Percentiles rank a stretch among this genome's conserved stretches.
Conservation (phyloP, 2,797 vertebrate genomes). For the Hephaestus fuliginosus region DNA sequence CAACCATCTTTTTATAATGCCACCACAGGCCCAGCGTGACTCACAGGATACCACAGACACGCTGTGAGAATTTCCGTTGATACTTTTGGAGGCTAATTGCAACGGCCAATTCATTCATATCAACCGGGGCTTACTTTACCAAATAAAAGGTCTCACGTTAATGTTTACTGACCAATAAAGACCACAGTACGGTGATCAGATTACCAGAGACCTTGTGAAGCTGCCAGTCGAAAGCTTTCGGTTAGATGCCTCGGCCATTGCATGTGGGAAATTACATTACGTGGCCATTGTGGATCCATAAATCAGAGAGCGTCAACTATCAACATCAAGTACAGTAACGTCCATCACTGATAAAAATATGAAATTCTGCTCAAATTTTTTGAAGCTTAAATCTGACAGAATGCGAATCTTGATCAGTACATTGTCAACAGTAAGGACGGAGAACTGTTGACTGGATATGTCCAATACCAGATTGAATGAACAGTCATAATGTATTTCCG, state of each 20-base stretch:
- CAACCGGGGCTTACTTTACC: slow-evolving; percentile 69
- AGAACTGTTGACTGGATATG: slow-evolving; percentile 49
- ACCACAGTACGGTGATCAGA: slow-evolving; percentile 50
- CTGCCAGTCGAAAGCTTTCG: slow-evolving; percentile 46
- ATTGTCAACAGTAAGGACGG: slow-evolving; percentile 35
- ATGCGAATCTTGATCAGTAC: slow-evolving; percentile 12
- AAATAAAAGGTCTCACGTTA: slow-evolving; percentile 74
- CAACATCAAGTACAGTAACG: neutral
- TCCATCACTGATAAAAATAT: neutral
- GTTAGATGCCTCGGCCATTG: slow-evolving; percentile 24
- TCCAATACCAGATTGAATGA: slow-evolving; percentile 65
- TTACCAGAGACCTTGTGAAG: slow-evolving; percentile 68
- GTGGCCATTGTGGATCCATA: slow-evolving; percentile 40
- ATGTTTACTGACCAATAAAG: slow-evolving; percentile 73
- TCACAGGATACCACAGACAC: slow-evolving; percentile 32
- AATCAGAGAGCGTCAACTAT: slow-evolving; percentile 33
- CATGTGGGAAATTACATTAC: slow-evolving; percentile 10
- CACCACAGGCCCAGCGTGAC: slow-evolving; percentile 47
- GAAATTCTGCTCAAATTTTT: neutral
- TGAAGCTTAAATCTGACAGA: neutral
- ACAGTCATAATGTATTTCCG: slow-evolving; percentile 73
- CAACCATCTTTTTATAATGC: slow-evolving; percentile 72
- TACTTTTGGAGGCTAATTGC: slow-evolving; percentile 44
- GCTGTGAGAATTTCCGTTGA: slow-evolving; percentile 45
- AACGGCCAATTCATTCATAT: slow-evolving; percentile 47